Conservation (phyloP, 2,888 invertebrate genomes). For the Amorpha juglandis region DNA sequence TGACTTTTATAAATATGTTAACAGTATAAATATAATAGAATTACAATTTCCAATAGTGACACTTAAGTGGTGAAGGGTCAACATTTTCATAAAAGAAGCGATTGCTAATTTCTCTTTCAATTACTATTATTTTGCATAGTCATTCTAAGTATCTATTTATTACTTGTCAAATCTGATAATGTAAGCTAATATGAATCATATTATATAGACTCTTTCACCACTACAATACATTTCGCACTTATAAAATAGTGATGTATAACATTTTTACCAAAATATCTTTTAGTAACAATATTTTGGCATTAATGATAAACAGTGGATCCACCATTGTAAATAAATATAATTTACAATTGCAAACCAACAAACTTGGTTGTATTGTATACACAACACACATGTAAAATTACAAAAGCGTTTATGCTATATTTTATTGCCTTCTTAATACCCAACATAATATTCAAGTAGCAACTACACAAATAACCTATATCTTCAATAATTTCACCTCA, state of each 20-base stretch:
- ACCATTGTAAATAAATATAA: neutral
- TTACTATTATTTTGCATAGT: too few species aligned
- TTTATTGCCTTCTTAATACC: neutral
- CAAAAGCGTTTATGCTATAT: neutral
- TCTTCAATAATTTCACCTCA: constrained; percentile 14
- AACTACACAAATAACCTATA: constrained; percentile 4
- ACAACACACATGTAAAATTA: neutral
- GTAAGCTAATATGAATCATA: too few species aligned
- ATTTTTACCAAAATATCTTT: constrained; percentile 1
- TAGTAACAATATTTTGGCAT: constrained; percentile 4
- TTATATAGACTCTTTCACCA: too few species aligned
- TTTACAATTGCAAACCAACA: constrained; percentile 7
- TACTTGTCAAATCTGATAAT: too few species aligned
- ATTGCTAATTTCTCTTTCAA: too few species aligned
- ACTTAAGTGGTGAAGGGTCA: too few species aligned
- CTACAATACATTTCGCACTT: neutral
- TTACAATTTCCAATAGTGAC: too few species aligned
- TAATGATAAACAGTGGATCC: neutral
- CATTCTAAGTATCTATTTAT: too few species aligned
- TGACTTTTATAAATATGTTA: too few species aligned
- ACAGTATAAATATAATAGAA: too few species aligned
- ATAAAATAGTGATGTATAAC: neutral
- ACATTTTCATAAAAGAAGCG: too few species aligned
- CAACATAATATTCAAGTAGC: constrained; percentile 4
- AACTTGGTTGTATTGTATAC: too few species aligned